Base-by-base conservation (phyloP, 1,140 invertebrate species). In the Drosophila sulfurigaster region DNA sequence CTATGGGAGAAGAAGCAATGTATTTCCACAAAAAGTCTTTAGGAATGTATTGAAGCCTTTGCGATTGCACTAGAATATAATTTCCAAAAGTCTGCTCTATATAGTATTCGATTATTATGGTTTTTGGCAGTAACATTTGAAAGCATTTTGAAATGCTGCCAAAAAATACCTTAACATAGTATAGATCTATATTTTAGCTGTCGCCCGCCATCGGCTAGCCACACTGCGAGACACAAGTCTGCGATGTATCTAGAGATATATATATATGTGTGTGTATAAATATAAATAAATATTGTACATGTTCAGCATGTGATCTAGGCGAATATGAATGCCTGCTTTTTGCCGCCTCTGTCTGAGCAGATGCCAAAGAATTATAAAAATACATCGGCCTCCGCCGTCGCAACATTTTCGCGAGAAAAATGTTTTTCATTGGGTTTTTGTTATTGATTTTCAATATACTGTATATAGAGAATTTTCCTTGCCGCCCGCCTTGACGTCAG, bases 131-230 rank as follows among this genome's bases (percentile, higher is more conserved):
- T 38, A 30, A 25, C 57, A 49, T 52, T 54, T 41, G n/a, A 56
- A 65, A 59, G 25, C 16, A 52, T 57, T 57, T 75, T 72, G 68
- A 66, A 48, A 32, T 46, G n/a, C 49, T 68, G 75, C 70, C 70
- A 78, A 78, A 5, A 20, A 10, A 58, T 74, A 64, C 54, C 57
- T 28, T 16, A 54, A 70, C 57, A 32, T 30, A 79, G 15, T 63
- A 68, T 58, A 82, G 48, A 49, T 80, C 63, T 85, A 68, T 83
- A 78, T 79, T 48, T 56, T 70, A 35, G 66, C 46, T 81, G 88
- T 88, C 32, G 32, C 82, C 78, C 88, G 87, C 62, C 87, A 76
- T 65, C 70, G 90, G 90, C 89, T 91, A 91, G 89, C 88, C 89
- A 64, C 46, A 76, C 11, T 70, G 59, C 87, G 82, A 91, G 90